A percentile compares a stretch with the other conserved stretches of the same genome.
phyloP scores from a whole-genome alignment of 2,113 vertebrate species.

The Papio anubis region DNA sequence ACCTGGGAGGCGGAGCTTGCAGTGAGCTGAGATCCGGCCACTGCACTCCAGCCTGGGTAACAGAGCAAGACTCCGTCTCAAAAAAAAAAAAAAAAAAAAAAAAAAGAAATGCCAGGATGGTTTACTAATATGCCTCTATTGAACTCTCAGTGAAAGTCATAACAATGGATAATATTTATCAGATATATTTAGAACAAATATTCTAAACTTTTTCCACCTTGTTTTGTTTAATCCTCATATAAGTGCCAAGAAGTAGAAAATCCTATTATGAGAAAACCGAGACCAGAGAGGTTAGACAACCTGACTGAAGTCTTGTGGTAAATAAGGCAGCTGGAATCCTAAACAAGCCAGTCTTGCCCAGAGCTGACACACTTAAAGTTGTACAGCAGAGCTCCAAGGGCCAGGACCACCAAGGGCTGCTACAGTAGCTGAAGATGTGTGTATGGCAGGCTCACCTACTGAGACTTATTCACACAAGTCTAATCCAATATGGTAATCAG shows the following conservation, averaged over 20 bases:
- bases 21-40: no score
- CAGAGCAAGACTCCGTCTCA: no score
- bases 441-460: background rate
- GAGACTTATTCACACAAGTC: background rate
- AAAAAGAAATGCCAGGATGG: background rate
- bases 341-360: background rate
- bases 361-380: background rate
- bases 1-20: no score
- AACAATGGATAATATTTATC: conserved; percentile 20
- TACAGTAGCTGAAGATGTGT: background rate
- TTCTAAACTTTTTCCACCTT: background rate
- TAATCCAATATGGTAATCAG: background rate
- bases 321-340: background rate
- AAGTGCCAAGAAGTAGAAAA: background rate
- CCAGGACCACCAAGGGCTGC: background rate
- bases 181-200: background rate
- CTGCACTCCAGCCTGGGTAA: no score
- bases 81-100: no score
- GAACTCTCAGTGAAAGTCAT: background rate
- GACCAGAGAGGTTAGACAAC: background rate
- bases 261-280: background rate
- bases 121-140: background rate
- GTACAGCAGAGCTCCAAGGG: background rate
- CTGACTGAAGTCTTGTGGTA: background rate
- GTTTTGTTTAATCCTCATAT: background rate